These are phyloP conservation scores for Sebastes kiyomatsui DNA, from an alignment of 2,797 vertebrate species.

Conservation along the genomic window DNA sequence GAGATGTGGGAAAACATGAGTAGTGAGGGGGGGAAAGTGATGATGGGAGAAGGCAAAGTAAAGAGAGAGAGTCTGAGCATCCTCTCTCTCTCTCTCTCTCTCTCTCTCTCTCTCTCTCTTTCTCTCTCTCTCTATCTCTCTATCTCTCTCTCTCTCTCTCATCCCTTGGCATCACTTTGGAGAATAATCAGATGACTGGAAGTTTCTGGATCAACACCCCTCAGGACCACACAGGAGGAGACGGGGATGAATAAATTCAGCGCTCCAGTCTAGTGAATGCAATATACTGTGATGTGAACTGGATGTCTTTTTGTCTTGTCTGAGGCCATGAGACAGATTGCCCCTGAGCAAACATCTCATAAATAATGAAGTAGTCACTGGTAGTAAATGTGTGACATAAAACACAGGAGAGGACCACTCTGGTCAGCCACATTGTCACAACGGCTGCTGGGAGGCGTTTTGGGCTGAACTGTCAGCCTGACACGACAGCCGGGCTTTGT, in stretches of 20 bases:
- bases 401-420: neutral
- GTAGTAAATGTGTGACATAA: slow-evolving; percentile 12
- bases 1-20: neutral
- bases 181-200: slow-evolving; percentile 28
- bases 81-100: neutral
- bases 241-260: neutral
- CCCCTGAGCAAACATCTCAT: slow-evolving; percentile 2
- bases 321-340: neutral
- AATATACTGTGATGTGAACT: neutral
- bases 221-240: neutral
- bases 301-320: neutral
- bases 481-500: neutral
- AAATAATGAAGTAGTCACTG: slow-evolving; percentile 12
- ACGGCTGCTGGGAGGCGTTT: neutral
- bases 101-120: slow-evolving; percentile 12
- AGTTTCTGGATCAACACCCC: slow-evolving; percentile 24
- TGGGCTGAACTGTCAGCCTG: slow-evolving; percentile 5
- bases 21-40: slow-evolving; percentile 30
- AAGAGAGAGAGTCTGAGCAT: slow-evolving; percentile 26
- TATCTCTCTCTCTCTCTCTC: neutral
- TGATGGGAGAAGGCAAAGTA: slow-evolving; percentile 44
- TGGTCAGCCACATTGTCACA: neutral
- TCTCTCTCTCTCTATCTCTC: neutral
- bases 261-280: neutral
- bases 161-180: slow-evolving; percentile 13